Percentiles rank a stretch among this genome's conserved stretches.
phyloP scores from a whole-genome alignment of 2,888 invertebrate genomes.

The Coelogynopora nodosa region DNA sequence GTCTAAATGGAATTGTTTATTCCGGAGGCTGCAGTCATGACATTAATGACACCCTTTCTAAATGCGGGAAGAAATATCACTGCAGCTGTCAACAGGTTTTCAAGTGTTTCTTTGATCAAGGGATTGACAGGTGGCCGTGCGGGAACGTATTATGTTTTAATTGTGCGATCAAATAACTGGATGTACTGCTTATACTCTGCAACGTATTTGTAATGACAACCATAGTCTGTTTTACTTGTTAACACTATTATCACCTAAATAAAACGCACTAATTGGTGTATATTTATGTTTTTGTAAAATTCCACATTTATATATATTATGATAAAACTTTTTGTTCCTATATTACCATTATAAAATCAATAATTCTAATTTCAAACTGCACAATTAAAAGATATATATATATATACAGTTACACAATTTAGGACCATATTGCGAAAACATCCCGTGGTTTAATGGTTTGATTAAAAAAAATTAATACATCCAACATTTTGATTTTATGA shows the following conservation, averaged over 20 bases:
- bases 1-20: conserved; percentile 24
- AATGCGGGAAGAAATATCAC: neutral
- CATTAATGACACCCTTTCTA: neutral
- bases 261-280: neutral
- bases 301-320: neutral
- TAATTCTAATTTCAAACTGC: neutral
- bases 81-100: neutral
- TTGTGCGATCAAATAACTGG: neutral
- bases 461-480: too few species aligned
- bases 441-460: too few species aligned
- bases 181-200: neutral
- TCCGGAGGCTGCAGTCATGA: conserved; percentile 6
- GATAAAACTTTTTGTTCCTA: neutral
- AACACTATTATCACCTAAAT: neutral
- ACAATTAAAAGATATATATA: too few species aligned
- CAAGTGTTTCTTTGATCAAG: neutral
- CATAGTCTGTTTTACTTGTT: neutral
- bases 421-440: too few species aligned
- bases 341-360: neutral
- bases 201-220: neutral
- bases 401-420: too few species aligned
- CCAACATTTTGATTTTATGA: too few species aligned
- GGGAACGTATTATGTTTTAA: neutral
- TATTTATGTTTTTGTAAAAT: neutral
- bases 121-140: neutral